A percentile compares a stretch with the other conserved stretches of the same genome.
Conservation (phyloP, 2,888 invertebrate genomes). For the Polydrusus tereticollis region DNA sequence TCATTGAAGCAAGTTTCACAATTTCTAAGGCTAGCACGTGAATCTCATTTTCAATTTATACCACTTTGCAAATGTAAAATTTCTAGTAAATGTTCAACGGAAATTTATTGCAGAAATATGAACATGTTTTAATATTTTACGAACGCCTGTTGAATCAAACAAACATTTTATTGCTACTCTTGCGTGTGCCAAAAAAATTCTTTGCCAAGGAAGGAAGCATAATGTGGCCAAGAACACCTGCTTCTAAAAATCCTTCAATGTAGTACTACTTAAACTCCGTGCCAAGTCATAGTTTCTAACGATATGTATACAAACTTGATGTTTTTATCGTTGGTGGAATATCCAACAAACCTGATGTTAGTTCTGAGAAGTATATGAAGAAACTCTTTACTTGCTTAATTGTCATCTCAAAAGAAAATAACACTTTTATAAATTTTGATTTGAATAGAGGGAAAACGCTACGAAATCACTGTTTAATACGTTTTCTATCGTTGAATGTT, state of each 20-base stretch:
- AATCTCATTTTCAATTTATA: constrained; percentile 12
- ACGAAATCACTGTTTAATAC: no score
- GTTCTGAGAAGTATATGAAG: neutral
- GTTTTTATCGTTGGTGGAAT: neutral
- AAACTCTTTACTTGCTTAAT: neutral
- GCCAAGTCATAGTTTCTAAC: constrained; percentile 16
- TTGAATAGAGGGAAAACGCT: no score
- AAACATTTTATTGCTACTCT: constrained; percentile 9
- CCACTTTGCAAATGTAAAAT: constrained; percentile 3
- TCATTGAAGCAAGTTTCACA: constrained; percentile 15
- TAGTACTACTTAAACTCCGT: constrained; percentile 16
- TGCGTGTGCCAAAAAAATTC: constrained; percentile 21
- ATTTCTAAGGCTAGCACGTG: constrained; percentile 9
- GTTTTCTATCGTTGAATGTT: no score
- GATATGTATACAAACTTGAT: constrained; percentile 16
- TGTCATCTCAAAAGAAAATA: neutral
- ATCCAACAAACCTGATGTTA: neutral
- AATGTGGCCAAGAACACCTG: constrained; percentile 26
- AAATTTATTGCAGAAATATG: neutral
- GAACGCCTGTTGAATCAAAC: constrained; percentile 25
- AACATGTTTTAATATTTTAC: neutral
- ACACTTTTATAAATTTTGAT: no score
- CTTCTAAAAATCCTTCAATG: constrained; percentile 22
- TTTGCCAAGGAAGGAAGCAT: constrained; percentile 31
- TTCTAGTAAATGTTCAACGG: neutral